Percentiles rank a stretch among this genome's conserved stretches.
Conservation (phyloP, 2,888 invertebrate species). For the Dolomedes plantarius region DNA sequence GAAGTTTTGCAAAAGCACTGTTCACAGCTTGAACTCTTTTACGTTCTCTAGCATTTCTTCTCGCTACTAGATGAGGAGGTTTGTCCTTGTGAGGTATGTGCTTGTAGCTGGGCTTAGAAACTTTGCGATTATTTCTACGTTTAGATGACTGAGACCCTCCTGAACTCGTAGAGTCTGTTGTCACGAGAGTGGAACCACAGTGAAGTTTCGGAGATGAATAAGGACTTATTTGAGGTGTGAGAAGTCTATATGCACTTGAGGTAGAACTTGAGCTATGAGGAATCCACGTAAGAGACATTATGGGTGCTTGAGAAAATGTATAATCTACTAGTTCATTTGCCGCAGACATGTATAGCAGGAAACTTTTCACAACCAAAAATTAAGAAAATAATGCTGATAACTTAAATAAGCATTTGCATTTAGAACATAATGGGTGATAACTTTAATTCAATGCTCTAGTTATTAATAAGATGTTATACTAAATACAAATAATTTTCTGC, state of each 20-base stretch:
- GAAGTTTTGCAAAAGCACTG: constrained; percentile 80
- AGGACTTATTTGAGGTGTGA: constrained; percentile 18
- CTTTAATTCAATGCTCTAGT: no score
- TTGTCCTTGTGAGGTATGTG: constrained; percentile 78
- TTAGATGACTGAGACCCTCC: background rate
- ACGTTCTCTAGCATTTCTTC: constrained; percentile 82
- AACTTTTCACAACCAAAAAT: no score
- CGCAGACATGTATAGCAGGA: no score
- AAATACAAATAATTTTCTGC: no score
- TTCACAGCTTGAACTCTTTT: constrained; percentile 83
- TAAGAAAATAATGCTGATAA: no score
- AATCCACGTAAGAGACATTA: background rate
- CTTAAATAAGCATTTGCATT: no score
- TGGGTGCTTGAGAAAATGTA: background rate
- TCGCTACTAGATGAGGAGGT: constrained; percentile 80
- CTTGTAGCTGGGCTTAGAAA: constrained; percentile 71
- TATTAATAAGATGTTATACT: no score
- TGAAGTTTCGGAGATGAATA: background rate
- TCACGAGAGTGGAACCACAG: background rate
- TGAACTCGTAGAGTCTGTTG: background rate
- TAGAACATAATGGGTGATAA: no score
- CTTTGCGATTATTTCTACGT: background rate
- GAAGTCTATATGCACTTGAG: constrained; percentile 8
- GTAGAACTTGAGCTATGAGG: background rate
- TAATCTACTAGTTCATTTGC: no score